Evolutionary conservation across 1,140 invertebrate species (phyloP), one percentile per base, ranked within the genome.

Genomic region (Campodea augens): DNA sequence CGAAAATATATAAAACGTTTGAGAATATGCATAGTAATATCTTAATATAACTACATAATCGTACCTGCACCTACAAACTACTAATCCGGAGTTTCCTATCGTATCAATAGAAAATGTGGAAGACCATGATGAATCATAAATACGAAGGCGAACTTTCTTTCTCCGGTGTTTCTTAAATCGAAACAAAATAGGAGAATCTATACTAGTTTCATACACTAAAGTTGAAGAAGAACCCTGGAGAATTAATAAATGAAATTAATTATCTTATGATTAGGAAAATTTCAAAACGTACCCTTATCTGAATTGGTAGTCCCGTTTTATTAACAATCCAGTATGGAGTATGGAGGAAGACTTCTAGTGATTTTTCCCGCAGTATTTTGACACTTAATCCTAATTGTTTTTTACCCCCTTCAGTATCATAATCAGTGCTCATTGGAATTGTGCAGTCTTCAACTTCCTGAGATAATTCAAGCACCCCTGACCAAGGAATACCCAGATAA

Each of bases 321-420:
- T 92, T 92, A 36, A 90, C 73, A 57, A 91, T 77, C 88, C 88
- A 92, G 61, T 88, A 89, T 2, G 85, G 83, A 12, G 81, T 72
- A 57, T 82, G 81, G 29, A 92, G 61, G 47, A 74, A 72, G 25
- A 86, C 57, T 43, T 76, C 68, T 58, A 71, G 71, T 47, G 69
- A 71, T 45, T 66, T 67, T n/a, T 63, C 63, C 43, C 70, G 64
- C 19, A 72, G 70, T 10, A 79, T 59, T 55, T 75, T 72, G 13
- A 82, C 69, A 51, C 72, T 74, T 4, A 85, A 57, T 25, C 72
- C 65, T 46, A 82, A 65, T 51, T 77, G 67, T 54, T 77, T 77
- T 44, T 73, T 69, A 25, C 71, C 70, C 38, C 69, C 71, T 32
- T 77, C 76, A 1, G 69, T 68, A 27, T 79, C 75, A 36, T 66